Conservation (phyloP, 2,888 invertebrate genomes). For the Leptura quadrifasciata region DNA sequence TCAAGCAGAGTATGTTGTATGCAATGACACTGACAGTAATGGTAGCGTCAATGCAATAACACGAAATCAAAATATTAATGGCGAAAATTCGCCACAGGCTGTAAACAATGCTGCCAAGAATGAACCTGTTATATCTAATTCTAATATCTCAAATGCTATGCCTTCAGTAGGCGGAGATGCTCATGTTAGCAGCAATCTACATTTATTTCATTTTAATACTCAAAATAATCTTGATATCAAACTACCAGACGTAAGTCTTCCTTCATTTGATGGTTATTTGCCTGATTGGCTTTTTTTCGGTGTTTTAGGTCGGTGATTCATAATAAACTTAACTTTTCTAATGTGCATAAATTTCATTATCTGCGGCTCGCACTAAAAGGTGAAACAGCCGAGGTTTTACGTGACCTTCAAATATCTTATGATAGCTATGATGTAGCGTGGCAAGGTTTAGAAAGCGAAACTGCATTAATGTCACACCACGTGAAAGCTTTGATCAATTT, state of each 20-base stretch:
- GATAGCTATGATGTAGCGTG: conserved; percentile 31
- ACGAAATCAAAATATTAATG: neutral
- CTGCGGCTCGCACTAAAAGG: conserved; percentile 35
- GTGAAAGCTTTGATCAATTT: conserved; percentile 34
- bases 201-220: neutral
- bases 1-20: neutral
- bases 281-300: conserved; percentile 21
- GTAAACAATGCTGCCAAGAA: neutral
- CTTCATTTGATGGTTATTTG: conserved; percentile 24
- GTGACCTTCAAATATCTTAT: conserved; percentile 37
- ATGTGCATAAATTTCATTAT: conserved; percentile 41
- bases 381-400: conserved; percentile 36
- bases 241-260: conserved; percentile 30
- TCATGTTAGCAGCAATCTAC: neutral
- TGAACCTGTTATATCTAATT: neutral
- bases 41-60: neutral
- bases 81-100: neutral
- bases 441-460: conserved; percentile 33
- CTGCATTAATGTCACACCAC: conserved; percentile 31
- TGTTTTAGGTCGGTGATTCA: conserved; percentile 15
- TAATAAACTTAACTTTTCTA: conserved; percentile 25
- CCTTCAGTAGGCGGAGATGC: neutral
- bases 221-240: conserved; percentile 18
- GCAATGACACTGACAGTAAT: neutral
- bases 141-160: neutral